Percentiles rank a stretch among this genome's conserved stretches.
Conservation (phyloP, 2,888 invertebrate genomes). For the Apamea anceps region DNA sequence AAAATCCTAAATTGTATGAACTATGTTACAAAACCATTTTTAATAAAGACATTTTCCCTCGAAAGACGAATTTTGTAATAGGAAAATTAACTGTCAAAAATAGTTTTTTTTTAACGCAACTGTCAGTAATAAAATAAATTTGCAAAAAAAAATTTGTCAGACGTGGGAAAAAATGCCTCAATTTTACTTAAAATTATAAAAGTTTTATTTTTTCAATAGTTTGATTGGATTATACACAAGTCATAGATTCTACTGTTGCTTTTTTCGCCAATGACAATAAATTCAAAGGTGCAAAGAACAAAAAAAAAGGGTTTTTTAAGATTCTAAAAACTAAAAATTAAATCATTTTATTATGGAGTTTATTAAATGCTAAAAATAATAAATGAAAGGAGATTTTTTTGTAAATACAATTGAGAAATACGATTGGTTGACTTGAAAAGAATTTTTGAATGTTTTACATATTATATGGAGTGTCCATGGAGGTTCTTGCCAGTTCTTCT, state of each 20-base stretch:
- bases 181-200: constrained; percentile 44
- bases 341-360: constrained; percentile 39
- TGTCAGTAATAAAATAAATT: neutral
- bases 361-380: constrained; percentile 33
- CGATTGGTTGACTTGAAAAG: neutral
- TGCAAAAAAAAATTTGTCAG: neutral
- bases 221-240: constrained; percentile 33
- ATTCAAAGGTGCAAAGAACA: neutral
- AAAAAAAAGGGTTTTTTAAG: constrained; percentile 7
- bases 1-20: constrained; percentile 17
- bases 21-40: constrained; percentile 34
- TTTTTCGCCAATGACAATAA: constrained; percentile 28
- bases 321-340: constrained; percentile 35
- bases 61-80: neutral
- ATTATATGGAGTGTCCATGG: neutral
- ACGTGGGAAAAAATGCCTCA: neutral
- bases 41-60: constrained; percentile 9
- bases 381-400: neutral
- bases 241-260: constrained; percentile 39
- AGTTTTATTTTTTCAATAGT: constrained; percentile 33
- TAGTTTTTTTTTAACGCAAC: neutral
- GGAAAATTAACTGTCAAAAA: neutral
- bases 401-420: constrained; percentile 22
- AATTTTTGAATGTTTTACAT: neutral
- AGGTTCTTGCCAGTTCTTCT: no score